Evolutionary conservation across 2,888 invertebrate genomes (phyloP), one percentile per base, ranked within the genome.

Genomic region (Leucania comma): DNA sequence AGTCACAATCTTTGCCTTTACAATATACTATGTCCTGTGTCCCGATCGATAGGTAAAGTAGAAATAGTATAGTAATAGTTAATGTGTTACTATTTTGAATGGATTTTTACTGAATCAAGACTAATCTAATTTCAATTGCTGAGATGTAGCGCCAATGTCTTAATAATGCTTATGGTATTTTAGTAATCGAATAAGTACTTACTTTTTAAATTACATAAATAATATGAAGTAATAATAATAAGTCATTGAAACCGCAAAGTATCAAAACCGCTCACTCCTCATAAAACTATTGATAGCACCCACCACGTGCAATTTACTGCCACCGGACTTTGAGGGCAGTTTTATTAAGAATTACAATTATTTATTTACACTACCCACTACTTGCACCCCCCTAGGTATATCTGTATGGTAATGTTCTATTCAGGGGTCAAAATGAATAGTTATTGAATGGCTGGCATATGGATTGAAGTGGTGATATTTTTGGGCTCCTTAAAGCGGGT

Each of bases 281-380:
- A 32, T 48, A 83, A 61, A 84, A 86, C 85, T 87, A 83, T 80
- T 67, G 65, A 81, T 86, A 82, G 71, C 59, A 74, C 77, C 84
- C 88, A 88, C 90, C 94, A 87, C 92, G 93, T 94, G 94, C 91
- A 84, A 88, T 90, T 93, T 93, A 94, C 91, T 84, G 88, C 92
- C 82, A 81, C 84, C 83, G 87, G 84, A 83, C 86, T 84, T 83
- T 77, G 88, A 86, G 93, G 94, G 93, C 90, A 94, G 93, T 94
- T 94, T 94, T 94, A 93, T 94, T 93, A 94, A 92, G 93, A 93
- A 93, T 93, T 92, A 93, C 93, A 94, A 93, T 94, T 93, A 94
- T 94, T 94, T 94, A 94, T 94, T 94, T 93, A 94, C 90, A 89
- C 88, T 81, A 85, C 85, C 88, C 87, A 78, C 83, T 72, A 85